Evolutionary conservation across 1,140 invertebrate genomes (phyloP), one percentile per base, ranked within the genome.

Genomic region (Cotesia typhae): DNA sequence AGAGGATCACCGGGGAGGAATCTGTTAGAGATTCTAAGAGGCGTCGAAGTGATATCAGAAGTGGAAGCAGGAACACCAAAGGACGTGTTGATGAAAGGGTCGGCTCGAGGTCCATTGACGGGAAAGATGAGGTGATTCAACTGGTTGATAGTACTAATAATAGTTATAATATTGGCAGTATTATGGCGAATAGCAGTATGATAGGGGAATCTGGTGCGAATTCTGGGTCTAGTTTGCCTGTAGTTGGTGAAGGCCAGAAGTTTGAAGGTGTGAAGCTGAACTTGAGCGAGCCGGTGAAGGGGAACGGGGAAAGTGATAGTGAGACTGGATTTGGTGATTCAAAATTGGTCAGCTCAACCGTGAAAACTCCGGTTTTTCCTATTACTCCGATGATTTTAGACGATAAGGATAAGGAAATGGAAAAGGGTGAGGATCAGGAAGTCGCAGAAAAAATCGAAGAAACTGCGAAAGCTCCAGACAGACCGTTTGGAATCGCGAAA

Each of bases 361-460:
- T 67, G 20, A 77, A 55, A 41, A 70, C 63, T 64, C 38, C 59
- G 28, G 67, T 74, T 59, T 81, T 81, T 36, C 77, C 82, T 7
- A 81, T 82, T 6, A 84, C 81, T 2, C 82, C 81, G 28, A 79
- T 68, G 28, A 81, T 80, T 73, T 35, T 81, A n/a, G 20, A 73
- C 60, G 71, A 77, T 65, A 37, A 28, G 9, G 65, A 71, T 17
- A 35, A 73, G 55, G 72, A 76, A 66, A 37, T 17, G 9, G 65
- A 70, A 20, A 60, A 52, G 51, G 20, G 47, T 9, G 12, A n/a
- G 47, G 72, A 51, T 4, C 74, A 65, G 59, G 68, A 51, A 17
- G 75, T 60, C 52, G 64, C 17, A 12, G 61, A 36, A 47, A 63
- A 28, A 4, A 53, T 17, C 2, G 66, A 59, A 28, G 36, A 67